phyloP scores from a whole-genome alignment of 37 sponge, comb jelly and placozoan genomes.

The Hormiphora californensis region DNA sequence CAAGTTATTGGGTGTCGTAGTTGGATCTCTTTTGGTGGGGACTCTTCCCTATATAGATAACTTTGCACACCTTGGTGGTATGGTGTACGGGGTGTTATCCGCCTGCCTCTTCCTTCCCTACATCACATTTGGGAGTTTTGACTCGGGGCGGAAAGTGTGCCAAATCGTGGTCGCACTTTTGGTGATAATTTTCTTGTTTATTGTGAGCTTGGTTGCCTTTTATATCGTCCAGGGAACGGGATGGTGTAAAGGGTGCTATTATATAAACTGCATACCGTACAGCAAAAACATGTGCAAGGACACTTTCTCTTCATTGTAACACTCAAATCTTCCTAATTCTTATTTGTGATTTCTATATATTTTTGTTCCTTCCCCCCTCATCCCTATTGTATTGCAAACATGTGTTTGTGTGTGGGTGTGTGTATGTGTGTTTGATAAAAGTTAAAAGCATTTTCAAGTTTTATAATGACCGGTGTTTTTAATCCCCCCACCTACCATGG shows the following conservation, averaged over 20 bases:
- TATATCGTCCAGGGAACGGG: conserved; percentile 69
- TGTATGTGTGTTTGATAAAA: too few species aligned
- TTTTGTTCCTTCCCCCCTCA: too few species aligned
- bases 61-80: conserved; percentile 77
- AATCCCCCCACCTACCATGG: too few species aligned
- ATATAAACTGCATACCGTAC: conserved; percentile 90
- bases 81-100: conserved; percentile 77
- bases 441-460: too few species aligned
- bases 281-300: conserved; percentile 62
- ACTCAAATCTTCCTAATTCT: too few species aligned
- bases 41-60: conserved; percentile 90
- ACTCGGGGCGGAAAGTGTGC: conserved; percentile 67
- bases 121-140: conserved; percentile 89
- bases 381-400: too few species aligned
- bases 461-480: too few species aligned
- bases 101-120: conserved; percentile 93
- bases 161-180: conserved; percentile 72
- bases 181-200: conserved; percentile 62
- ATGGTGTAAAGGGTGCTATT: conserved; percentile 79
- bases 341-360: too few species aligned
- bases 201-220: conserved; percentile 74
- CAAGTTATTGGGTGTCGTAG: conserved; percentile 62
- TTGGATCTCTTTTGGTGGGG: conserved; percentile 67
- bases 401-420: too few species aligned
- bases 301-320: too few species aligned